Base-by-base conservation (phyloP, 2,888 invertebrate genomes). In the Empis livida region DNA sequence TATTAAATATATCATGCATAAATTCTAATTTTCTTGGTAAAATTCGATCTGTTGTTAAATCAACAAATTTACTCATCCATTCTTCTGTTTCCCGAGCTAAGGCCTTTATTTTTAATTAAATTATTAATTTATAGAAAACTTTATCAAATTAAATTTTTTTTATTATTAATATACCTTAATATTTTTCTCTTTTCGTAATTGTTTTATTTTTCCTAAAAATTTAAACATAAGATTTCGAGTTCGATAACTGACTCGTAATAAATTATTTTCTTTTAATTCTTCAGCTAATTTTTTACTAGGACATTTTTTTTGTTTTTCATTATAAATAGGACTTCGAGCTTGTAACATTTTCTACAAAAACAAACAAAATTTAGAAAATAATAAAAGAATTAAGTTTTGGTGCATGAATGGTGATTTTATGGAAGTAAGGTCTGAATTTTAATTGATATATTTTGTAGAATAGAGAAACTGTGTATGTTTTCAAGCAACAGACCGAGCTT, bases 11-110 rank as follows among this genome's bases (percentile, higher is more conserved):
- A 52, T 60, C 59, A 42, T 59, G 58, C 45, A 54, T 54, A 39
- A 60, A 60, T 39, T 58, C 51, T 5, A 48, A 48, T 46, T 59
- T 61, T 58, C 59, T 59, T 1, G 61, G 61, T 57, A 60, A 56
- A 14, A 56, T 32, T 5, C 56, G 53, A 13, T 13, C 48, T 1
- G 60, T 61, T 46, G 60, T 60, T 4, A 60, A 13, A 10, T 52
- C 54, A 35, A 55, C 51, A 31, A 57, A 60, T 5, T 55, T 51
- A 16, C 54, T 55, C 59, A 60, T 61, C 1, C 53, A 52, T 3
- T 55, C 56, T 32, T 53, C 52, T 1, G 61, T 53, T 23, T 8
- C 23, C 5, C 5, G 8, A 8, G 23, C 23, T 51, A 58, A 9
- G 49, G 49, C 2, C 51, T 52, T 8, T 61, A 49, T 20, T 52